phyloP scores from a whole-genome alignment of 2,797 vertebrate species.

The Fringilla coelebs region DNA sequence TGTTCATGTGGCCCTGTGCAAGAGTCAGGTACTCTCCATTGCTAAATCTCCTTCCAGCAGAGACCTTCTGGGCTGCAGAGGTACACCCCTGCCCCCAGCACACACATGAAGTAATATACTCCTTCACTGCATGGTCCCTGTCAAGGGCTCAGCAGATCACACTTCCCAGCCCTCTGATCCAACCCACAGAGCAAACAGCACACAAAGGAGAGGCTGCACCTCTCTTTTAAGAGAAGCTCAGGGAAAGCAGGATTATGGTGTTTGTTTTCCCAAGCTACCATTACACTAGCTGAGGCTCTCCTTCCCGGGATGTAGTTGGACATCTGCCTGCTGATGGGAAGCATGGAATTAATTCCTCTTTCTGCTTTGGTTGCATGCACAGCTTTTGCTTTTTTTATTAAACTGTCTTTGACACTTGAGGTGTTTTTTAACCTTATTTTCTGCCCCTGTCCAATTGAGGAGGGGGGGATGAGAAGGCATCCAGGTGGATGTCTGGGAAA shows the following conservation, averaged over 20 bases:
- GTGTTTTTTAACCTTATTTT: background rate
- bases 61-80: background rate
- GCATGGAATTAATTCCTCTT: background rate
- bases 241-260: background rate
- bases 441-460: background rate
- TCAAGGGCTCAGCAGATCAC: background rate
- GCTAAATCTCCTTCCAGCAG: background rate
- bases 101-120: background rate
- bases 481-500: background rate
- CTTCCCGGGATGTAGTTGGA: background rate
- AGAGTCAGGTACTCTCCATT: background rate
- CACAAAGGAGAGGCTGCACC: background rate
- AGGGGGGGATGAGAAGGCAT: background rate
- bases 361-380: rapidly evolving
- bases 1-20: rapidly evolving
- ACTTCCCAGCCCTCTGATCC: background rate
- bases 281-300: rapidly evolving
- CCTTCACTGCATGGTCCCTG: background rate
- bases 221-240: background rate
- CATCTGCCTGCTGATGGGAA: background rate
- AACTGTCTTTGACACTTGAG: background rate
- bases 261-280: background rate
- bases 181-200: background rate
- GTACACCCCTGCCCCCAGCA: background rate
- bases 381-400: background rate